Percentiles rank a stretch among this genome's conserved stretches.
These are phyloP conservation scores for Acanthurus lineatus DNA, from an alignment of 2,797 vertebrate genomes.

Conservation along the genomic window DNA sequence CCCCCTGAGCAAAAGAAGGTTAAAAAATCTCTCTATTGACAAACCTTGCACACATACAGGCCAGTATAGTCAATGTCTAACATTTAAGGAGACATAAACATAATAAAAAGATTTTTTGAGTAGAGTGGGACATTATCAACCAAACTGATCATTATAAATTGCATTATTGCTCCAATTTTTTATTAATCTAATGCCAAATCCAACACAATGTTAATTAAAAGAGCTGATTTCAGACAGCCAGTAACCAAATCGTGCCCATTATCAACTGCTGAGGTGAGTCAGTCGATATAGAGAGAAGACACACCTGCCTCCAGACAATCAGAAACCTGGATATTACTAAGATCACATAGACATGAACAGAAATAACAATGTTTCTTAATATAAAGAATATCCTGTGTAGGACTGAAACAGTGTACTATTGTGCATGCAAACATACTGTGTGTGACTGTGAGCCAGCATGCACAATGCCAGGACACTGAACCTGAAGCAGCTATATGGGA, in stretches of 20 bases:
- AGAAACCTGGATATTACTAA: not conserved
- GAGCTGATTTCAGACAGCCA: not conserved
- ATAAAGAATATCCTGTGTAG: not conserved
- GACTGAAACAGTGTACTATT: not conserved
- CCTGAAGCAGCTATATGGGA: not conserved
- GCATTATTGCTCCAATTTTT: not conserved
- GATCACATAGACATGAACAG: not conserved
- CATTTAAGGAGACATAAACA: too few relatives aligned
- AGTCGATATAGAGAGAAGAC: too few relatives aligned
- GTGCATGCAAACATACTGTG: not conserved
- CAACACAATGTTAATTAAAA: not conserved
- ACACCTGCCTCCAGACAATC: not conserved
- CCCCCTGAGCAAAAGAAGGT: too few relatives aligned
- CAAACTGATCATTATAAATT: not conserved
- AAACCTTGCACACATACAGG: too few relatives aligned
- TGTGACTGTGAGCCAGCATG: not conserved
- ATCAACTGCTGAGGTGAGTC: not conserved
- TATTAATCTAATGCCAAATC: not conserved
- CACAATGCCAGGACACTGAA: not conserved
- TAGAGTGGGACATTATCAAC: too few relatives aligned
- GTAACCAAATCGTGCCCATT: not conserved
- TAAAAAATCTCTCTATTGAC: too few relatives aligned
- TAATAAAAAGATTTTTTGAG: too few relatives aligned
- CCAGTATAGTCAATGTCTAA: too few relatives aligned
- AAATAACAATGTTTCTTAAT: not conserved